Evolutionary conservation across 2,888 invertebrate genomes (phyloP), one percentile per base, ranked within the genome.

Genomic region (Eudemis profundana): DNA sequence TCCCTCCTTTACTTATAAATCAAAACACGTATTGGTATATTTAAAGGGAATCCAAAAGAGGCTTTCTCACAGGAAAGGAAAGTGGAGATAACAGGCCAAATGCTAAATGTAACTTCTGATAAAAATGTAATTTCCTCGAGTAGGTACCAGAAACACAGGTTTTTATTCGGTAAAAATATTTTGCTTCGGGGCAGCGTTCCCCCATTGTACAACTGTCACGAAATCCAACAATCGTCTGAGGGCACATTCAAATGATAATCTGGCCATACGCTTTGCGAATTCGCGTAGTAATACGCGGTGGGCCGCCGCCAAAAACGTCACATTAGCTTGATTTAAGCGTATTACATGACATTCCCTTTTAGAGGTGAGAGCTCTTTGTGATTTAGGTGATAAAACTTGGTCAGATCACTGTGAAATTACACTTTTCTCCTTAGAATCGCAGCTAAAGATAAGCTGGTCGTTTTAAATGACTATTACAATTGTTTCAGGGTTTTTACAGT

Each of bases 231-330:
- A 87, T 87, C 87, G 88, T 89, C 89, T 87, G 82, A 87, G 87
- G 87, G 86, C 82, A 88, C 84, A 90, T 90, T 89, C 88, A 90
- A 88, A 90, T 90, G 87, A 91, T 90, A 90, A 90, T 90, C 90
- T 85, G 80, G 80, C 82, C 87, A 87, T 87, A 89, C 87, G 89
- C 83, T 85, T 84, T 82, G 84, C 83, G 84, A 87, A 87, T 80
- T 78, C 78, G 76, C 78, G 78, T 74, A 70, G 74, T 72, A 77
- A 75, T 74, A 77, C 72, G 78, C 51, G 77, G 78, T 75, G 77
- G 82, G 75, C 75, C 78, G 77, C 78, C 78, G 82, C 79, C 81
- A 79, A 80, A 84, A 82, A 84, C 78, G 89, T 89, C 87, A 88
- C 86, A 89, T 89, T 88, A 89, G 81, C 81, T 85, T 89, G 89